A percentile compares a stretch with the other conserved stretches of the same genome.
These are phyloP conservation scores for Lepidurus packardi DNA, from an alignment of 1,140 invertebrate species.

Conservation along the genomic window DNA sequence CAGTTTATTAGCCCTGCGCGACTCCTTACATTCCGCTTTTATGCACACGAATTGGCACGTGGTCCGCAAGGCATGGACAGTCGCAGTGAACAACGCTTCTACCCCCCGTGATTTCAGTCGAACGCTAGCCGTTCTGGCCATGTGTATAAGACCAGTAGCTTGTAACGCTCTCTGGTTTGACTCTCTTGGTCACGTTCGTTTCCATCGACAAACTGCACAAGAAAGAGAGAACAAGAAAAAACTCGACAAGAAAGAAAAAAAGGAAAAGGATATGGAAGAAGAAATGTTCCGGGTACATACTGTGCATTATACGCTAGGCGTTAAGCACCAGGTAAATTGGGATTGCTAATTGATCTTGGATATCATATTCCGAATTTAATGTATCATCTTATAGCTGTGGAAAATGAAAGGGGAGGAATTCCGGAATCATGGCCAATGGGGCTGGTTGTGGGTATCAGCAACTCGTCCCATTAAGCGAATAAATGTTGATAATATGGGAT, in stretches of 20 bases:
- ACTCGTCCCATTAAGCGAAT: constrained; percentile 51
- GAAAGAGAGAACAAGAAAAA: constrained; percentile 92
- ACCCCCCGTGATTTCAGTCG: constrained; percentile 79
- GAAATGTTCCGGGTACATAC: constrained; percentile 74
- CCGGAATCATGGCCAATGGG: constrained; percentile 86
- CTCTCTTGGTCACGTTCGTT: constrained; percentile 61
- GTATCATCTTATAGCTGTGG: constrained; percentile 60
- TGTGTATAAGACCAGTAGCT: constrained; percentile 84
- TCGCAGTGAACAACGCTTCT: constrained; percentile 71
- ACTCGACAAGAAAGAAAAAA: constrained; percentile 84
- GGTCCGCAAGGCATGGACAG: constrained; percentile 81
- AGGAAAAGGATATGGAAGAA: constrained; percentile 86
- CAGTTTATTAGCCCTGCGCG: constrained; percentile 82
- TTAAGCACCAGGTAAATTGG: constrained; percentile 71
- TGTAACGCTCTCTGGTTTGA: constrained; percentile 94
- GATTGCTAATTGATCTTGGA: constrained; percentile 7
- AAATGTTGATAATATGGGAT: constrained; percentile 51
- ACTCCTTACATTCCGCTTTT: constrained; percentile 74
- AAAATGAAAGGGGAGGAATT: constrained; percentile 98
- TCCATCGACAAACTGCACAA: constrained; percentile 72
- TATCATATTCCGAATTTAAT: constrained; percentile 25
- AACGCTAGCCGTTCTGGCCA: constrained; percentile 75
- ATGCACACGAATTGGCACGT: constrained; percentile 91
- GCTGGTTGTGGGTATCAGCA: constrained; percentile 84
- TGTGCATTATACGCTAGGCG: constrained; percentile 87